Base-by-base conservation (phyloP, 2,888 invertebrate species). In the Agrilus mali region DNA sequence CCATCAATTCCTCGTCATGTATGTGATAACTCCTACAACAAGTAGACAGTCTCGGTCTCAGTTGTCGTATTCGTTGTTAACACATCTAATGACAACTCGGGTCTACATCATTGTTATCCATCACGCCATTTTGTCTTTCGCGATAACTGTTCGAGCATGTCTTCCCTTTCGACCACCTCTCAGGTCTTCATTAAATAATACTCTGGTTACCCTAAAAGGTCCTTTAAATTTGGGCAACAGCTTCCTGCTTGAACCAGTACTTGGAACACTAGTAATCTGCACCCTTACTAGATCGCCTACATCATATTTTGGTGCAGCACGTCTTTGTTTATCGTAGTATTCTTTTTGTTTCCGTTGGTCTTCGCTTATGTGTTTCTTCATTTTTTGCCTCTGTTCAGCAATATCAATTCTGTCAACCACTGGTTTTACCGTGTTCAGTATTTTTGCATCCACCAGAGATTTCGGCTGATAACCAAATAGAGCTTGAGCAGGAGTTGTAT, bases 401-500 rank as follows among this genome's bases (percentile, higher is more conserved):
- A 48, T 12, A 8, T 42, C 44, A 27, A 43, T 5, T 27, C 35
- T 12, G 12, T 22, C 16, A 14, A 47, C 2, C 6, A 8, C 16
- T 13, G 20, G 7, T 14, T 36, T n/a, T 5, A 43, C 7, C n/a
- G 12, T 17, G 14, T 44, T 38, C 8, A 49, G 32, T 8, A 51
- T 4, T 6, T n/a, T 15, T 8, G 49, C 47, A 16, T 49, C 47
- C 15, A 41, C 46, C 14, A 36, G 17, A 3, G 36, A 38, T 32
- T 33, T 41, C 17, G 47, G 38, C 12, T 47, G 27, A 34, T 47
- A 51, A 33, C 53, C 55, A 27, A 47, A 40, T 12, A 55, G 39
- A 14, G 48, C 48, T 44, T 53, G 41, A 15, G 46, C 38, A n/a
- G 52, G 53, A 7, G 53, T 49, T 12, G 40, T 36, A 27, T 44